Conservation (phyloP, 2,888 invertebrate genomes). For the Entomobrya multifasciata region DNA sequence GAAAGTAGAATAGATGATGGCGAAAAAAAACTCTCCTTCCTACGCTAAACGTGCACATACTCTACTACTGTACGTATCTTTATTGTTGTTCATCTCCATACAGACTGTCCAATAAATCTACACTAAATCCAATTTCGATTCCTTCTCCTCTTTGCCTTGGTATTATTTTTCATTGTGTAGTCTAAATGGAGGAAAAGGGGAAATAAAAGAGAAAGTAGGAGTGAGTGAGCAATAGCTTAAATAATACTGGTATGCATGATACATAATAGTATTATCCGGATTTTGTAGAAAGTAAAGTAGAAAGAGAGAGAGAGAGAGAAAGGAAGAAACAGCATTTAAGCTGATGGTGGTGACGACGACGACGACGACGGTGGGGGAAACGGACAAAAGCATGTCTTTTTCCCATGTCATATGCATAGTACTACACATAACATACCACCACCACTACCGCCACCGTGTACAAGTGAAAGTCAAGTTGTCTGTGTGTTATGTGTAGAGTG, state of each 20-base stretch:
- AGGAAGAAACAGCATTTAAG: not conserved
- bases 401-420: too few species aligned
- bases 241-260: not conserved
- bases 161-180: not conserved
- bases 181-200: not conserved
- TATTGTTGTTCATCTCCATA: conserved; percentile 67
- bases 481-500: not conserved
- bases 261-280: conserved; percentile 28
- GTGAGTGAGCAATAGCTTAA: not conserved
- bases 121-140: conserved; percentile 77
- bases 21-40: not conserved
- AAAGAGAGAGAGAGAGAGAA: not conserved
- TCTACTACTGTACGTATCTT: conserved; percentile 31
- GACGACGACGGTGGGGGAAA: too few species aligned
- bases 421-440: too few species aligned
- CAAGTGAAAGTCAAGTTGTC: conserved; percentile 14
- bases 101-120: conserved; percentile 77
- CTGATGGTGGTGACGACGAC: too few species aligned
- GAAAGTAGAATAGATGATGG: conserved; percentile 35
- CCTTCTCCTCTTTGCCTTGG: conserved; percentile 29
- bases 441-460: not conserved
- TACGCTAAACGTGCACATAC: not conserved
- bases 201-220: conserved; percentile 4
- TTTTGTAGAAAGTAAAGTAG: conserved; percentile 16
- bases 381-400: not conserved